Conservation (phyloP, 2,797 vertebrate species). For the Periparus ater region DNA sequence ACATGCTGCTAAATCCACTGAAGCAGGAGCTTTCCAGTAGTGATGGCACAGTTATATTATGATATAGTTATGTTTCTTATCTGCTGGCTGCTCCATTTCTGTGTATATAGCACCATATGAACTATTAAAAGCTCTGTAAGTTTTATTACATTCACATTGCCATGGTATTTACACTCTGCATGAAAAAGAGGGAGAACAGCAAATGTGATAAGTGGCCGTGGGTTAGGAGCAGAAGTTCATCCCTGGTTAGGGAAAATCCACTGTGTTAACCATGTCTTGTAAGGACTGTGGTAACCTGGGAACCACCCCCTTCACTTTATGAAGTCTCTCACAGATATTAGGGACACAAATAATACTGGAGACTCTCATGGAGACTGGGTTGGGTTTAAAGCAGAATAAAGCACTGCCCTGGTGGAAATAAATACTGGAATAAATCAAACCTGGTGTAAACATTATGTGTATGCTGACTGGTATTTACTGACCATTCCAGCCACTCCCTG, state of each 20-base stretch:
- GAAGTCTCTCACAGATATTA: neutral
- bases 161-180: neutral
- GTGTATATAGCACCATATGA: neutral
- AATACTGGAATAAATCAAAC: neutral
- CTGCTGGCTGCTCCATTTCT: neutral
- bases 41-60: neutral
- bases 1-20: neutral
- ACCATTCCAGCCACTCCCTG: neutral
- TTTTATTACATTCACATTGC: neutral
- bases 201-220: neutral
- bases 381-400: neutral
- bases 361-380: neutral
- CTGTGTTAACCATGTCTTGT: neutral
- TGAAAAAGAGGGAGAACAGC: neutral
- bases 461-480: neutral
- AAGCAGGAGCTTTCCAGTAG: neutral
- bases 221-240: neutral
- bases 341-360: neutral
- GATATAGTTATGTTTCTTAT: neutral
- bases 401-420: neutral
- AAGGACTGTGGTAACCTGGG: neutral
- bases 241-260: neutral
- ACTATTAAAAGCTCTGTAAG: neutral
- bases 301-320: neutral
- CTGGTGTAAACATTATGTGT: rapidly evolving